phyloP scores from a whole-genome alignment of 2,113 vertebrate genomes.

The Pteruthius melanotis region DNA sequence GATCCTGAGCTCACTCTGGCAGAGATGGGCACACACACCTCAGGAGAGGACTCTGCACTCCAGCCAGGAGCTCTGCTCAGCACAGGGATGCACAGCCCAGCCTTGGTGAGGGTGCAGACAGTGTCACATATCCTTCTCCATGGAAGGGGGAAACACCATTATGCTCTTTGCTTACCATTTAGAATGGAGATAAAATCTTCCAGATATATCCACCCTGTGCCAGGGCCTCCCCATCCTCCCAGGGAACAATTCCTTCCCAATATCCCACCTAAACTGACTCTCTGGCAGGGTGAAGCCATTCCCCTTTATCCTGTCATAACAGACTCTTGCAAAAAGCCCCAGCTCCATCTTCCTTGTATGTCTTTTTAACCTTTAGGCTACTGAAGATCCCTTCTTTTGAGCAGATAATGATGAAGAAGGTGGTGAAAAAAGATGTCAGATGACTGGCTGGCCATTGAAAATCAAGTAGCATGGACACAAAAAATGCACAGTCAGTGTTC shows the following conservation, averaged over 20 bases:
- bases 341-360: background rate
- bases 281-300: background rate
- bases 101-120: background rate
- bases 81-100: background rate
- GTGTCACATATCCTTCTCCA: background rate
- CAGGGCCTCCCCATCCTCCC: background rate
- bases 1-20: background rate
- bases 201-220: too few species aligned
- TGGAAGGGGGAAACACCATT: background rate
- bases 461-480: background rate
- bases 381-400: background rate
- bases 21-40: background rate
- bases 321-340: background rate
- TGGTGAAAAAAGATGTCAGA: background rate
- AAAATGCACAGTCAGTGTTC: background rate
- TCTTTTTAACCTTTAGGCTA: background rate
- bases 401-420: background rate
- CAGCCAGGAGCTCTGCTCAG: background rate
- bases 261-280: rapidly evolving
- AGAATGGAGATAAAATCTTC: background rate
- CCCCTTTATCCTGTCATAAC: background rate
- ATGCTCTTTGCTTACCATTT: background rate
- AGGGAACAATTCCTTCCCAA: background rate
- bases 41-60: background rate
- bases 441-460: background rate